Conservation (phyloP, 37 sponge, comb jelly and placozoan genomes). For the Halichondria panicea region DNA sequence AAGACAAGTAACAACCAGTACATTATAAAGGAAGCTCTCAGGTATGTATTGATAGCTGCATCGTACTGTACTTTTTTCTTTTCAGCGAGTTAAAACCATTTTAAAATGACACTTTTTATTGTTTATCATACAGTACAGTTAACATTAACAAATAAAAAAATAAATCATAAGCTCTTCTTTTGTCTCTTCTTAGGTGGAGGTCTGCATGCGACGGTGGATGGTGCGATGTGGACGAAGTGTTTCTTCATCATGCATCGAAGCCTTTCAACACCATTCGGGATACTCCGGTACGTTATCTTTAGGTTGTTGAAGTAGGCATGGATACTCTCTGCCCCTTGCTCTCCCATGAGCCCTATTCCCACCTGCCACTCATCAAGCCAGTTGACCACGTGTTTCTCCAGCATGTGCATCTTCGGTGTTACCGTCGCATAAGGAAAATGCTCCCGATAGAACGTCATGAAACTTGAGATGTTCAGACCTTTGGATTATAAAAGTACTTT, state of each 20-base stretch:
- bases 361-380: conserved; percentile 9
- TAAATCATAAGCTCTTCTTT: too few relatives aligned
- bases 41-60: too few relatives aligned
- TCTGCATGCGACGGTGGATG: background rate
- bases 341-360: conserved; percentile 37
- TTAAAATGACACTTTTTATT: too few relatives aligned
- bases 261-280: conserved; percentile 1
- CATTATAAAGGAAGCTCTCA: too few relatives aligned
- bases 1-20: too few relatives aligned
- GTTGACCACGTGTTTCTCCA: conserved; percentile 33
- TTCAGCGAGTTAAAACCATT: too few relatives aligned
- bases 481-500: background rate
- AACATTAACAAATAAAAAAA: too few relatives aligned
- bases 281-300: conserved; percentile 2
- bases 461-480: conserved; percentile 1
- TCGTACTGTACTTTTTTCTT: too few relatives aligned
- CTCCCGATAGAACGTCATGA: conserved; percentile 18
- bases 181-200: conserved; percentile 7
- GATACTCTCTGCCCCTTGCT: conserved; percentile 57
- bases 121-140: too few relatives aligned
- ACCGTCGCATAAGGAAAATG: conserved; percentile 20
- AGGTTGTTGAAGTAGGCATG: conserved; percentile 38
- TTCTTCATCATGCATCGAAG: conserved; percentile 16
- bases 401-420: conserved; percentile 46
- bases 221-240: conserved; percentile 14